phyloP scores from a whole-genome alignment of 2,888 invertebrate species.

The Tortrix viridana region DNA sequence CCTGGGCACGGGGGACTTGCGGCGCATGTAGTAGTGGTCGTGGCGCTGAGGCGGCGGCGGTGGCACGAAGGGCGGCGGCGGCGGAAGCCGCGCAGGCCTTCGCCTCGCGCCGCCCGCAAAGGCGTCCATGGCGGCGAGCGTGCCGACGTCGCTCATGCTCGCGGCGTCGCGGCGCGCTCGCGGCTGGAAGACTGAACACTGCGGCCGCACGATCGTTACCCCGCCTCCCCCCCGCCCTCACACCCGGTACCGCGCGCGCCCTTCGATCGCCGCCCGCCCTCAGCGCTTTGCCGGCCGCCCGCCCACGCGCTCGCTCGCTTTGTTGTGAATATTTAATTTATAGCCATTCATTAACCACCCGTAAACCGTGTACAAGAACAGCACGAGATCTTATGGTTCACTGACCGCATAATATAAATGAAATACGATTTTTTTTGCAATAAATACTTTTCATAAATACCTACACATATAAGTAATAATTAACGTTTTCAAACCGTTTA shows the following conservation, averaged over 20 bases:
- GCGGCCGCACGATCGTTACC: slow-evolving; percentile 50
- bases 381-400: slow-evolving; percentile 56
- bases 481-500: no score
- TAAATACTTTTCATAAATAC: no score
- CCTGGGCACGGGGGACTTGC: slow-evolving; percentile 78
- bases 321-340: slow-evolving; percentile 83
- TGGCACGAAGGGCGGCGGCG: slow-evolving; percentile 79
- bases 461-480: no score
- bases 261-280: slow-evolving; percentile 81
- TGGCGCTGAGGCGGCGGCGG: slow-evolving; percentile 78
- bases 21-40: slow-evolving; percentile 81
- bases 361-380: slow-evolving; percentile 59
- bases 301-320: slow-evolving; percentile 74
- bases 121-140: slow-evolving; percentile 83
- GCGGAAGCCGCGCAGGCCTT: slow-evolving; percentile 76
- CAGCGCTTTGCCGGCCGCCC: slow-evolving; percentile 69
- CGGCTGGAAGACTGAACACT: slow-evolving; percentile 77
- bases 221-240: slow-evolving; percentile 60
- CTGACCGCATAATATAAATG: slow-evolving; percentile 47
- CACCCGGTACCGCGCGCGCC: slow-evolving; percentile 75
- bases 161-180: slow-evolving; percentile 70
- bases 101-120: slow-evolving; percentile 82
- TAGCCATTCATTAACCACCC: slow-evolving; percentile 75
- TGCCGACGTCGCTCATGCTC: slow-evolving; percentile 83
- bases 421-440: not conserved